Percentiles rank a stretch among this genome's conserved stretches.
These are phyloP conservation scores for Sula dactylatra DNA, from an alignment of 2,113 vertebrate species.

Conservation along the genomic window DNA sequence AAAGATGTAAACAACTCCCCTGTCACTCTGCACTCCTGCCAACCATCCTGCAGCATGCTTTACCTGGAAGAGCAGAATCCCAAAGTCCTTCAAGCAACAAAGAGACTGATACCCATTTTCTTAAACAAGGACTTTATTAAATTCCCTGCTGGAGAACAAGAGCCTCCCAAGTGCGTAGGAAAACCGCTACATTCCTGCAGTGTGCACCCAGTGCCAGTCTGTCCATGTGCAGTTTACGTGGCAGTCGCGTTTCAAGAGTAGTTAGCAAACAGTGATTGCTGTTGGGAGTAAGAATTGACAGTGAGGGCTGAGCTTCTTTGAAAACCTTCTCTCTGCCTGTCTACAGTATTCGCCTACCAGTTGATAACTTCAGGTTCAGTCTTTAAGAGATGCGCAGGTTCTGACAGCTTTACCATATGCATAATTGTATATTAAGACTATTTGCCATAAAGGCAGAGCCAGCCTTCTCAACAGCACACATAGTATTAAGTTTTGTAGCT, in stretches of 20 bases:
- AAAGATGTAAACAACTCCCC: background rate
- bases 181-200: background rate
- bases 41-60: background rate
- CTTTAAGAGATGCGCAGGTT: background rate
- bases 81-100: background rate
- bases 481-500: background rate
- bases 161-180: background rate
- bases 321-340: background rate
- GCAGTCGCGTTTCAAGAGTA: accelerated
- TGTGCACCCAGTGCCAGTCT: background rate
- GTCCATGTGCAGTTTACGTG: accelerated
- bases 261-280: background rate
- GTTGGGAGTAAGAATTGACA: background rate
- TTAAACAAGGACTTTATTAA: background rate
- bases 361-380: background rate
- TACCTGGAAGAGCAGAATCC: background rate
- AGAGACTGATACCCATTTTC: background rate
- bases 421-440: background rate
- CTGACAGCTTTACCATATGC: background rate
- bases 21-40: background rate
- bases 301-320: background rate
- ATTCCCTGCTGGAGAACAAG: background rate
- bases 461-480: accelerated
- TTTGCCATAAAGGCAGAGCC: background rate
- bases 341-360: background rate